Evolutionary conservation across 2,888 invertebrate genomes (phyloP), one percentile per base, ranked within the genome.

Genomic region (Melinaea menophilus): DNA sequence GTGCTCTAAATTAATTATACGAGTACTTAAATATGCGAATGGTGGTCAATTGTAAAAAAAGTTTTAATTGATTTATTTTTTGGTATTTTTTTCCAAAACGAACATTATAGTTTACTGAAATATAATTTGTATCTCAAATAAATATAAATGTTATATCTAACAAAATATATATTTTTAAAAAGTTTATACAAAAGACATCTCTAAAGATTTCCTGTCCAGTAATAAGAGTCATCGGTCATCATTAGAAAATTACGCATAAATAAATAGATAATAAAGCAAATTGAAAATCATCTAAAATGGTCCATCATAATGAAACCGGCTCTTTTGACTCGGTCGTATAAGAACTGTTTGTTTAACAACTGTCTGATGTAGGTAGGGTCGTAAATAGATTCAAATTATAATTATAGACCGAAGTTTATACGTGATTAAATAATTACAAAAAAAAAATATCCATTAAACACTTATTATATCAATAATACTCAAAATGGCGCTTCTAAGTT

Each of bases 181-280:
- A 7, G 45, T 34, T 48, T 9, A 51, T n/a, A 2, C 51, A 9
- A 56, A 54, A 9, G 34, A 22, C 71, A 55, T 64, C 81, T 88
- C 85, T 59, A 79, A 57, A 34, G 47, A 57, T 73, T 74, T 68
- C 55, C 41, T 81, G 74, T 79, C 73, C 75, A 9, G 33, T 56
- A 55, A 70, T 72, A 69, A 73, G 73, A 77, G 72, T 73, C 78
- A 82, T 82, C 79, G 79, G 80, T 88, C 85, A 86, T 88, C 82
- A 84, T 86, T 82, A 75, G 69, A 75, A 78, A 79, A 85, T 86
- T 85, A 87, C 81, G 86, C 84, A 87, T 88, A 89, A 87, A 88
- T 89, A 90, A 89, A 89, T 88, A 90, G 86, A 88, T 87, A 87
- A 88, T 89, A 89, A 88, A 90, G 84, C 81, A 86, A 90, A 90